Evolutionary conservation across 1,140 invertebrate species (phyloP).

Genomic region (Orussus abietinus): DNA sequence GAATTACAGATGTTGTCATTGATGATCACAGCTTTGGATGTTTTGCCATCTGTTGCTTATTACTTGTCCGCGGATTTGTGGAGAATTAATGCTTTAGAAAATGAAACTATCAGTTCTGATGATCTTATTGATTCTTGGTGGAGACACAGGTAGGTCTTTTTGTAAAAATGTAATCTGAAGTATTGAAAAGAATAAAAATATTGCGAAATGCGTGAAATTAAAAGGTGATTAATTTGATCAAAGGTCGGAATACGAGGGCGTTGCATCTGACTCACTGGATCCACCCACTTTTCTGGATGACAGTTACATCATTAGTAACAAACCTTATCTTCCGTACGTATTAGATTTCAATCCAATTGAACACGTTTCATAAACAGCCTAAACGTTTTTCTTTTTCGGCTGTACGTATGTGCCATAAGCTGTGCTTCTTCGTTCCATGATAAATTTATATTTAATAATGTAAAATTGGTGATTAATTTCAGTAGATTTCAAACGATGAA

Average conservation of each 20-base stretch:
- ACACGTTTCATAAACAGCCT: not conserved
- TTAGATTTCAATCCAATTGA: no score
- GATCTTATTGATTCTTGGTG: constrained; percentile 41
- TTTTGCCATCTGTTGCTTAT: constrained; percentile 53
- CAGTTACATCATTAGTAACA: constrained; percentile 55
- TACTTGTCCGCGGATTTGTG: constrained; percentile 59
- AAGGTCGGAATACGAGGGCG: constrained; percentile 35
- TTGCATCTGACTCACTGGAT: constrained; percentile 16
- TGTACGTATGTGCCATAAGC: not conserved
- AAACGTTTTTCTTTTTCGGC: constrained; percentile 1
- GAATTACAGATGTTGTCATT: constrained; percentile 31
- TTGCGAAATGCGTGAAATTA: not conserved
- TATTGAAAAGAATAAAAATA: constrained; percentile 3
- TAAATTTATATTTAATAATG: constrained; percentile 9
- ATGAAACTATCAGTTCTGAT: constrained; percentile 36
- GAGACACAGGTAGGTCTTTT: constrained; percentile 51
- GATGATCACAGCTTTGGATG: constrained; percentile 38
- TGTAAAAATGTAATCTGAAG: no score
- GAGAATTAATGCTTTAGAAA: constrained; percentile 56
- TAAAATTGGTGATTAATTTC: constrained; percentile 11
- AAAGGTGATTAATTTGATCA: not conserved
- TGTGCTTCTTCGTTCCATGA: not conserved
- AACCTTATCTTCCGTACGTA: constrained; percentile 58
- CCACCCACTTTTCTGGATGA: constrained; percentile 53
- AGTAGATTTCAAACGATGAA: no score